Base-by-base conservation (phyloP, 2,888 invertebrate genomes). In the Drosophila bunnanda region DNA sequence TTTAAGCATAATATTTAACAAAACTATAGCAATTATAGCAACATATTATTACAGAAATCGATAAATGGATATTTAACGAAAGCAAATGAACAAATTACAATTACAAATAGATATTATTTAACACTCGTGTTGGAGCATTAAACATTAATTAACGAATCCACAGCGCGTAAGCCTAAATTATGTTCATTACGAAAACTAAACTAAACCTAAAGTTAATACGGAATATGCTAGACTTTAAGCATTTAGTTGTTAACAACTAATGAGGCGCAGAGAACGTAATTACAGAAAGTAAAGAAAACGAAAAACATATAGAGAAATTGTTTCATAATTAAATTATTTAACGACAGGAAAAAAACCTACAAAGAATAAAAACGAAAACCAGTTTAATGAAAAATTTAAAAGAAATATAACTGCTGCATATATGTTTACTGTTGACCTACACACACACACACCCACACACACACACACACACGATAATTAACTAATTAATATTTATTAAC, bases 11-110 rank as follows among this genome's bases (percentile, higher is more conserved):
- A 85, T 61, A 88, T 85, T 69, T 50, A 78, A 77, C 65, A 52
- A 28, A 85, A 87, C 90, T 89, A 90, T 89, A 89, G 89, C 90
- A 90, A 89, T 90, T 89, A 89, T 84, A 83, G 83, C 66, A 79
- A 90, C 78, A 90, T 88, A 89, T 81, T 62, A 82, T 80, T 83
- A 75, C 78, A 77, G 65, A 70, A 70, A 67, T 73, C 69, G 69
- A 73, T 78, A 69, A 70, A 57, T 59, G 56, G 66, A 83, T 82
- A 71, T 84, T 80, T 83, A 79, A 77, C 46, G 59, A 22, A 60
- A 41, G 59, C 54, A 62, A 71, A 54, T 48, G 25, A 70, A 70
- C 74, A 70, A 80, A 78, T 80, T 80, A 82, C 68, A 70, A 48
- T 70, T 70, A 50, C 58, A 70, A 70, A 58, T 67, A 55, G 55